Evolutionary conservation across 2,888 invertebrate species (phyloP).

Genomic region (Xestobium rufovillosum): DNA sequence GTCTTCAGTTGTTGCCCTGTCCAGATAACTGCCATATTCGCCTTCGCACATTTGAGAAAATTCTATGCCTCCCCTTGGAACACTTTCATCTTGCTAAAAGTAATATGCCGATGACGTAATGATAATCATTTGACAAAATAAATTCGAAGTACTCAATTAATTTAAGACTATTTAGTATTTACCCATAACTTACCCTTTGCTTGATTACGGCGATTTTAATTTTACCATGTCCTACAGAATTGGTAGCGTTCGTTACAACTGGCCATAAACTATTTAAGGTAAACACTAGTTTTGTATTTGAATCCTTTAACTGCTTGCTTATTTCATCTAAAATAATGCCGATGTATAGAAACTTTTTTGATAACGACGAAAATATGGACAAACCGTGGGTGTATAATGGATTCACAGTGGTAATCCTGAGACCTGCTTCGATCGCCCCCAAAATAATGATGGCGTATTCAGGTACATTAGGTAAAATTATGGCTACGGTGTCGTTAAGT

Average conservation of each 20-base stretch:
- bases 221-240: no score
- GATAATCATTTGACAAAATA: no score
- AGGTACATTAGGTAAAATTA: slow-evolving; percentile 65
- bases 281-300: neutral
- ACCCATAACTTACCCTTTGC: no score
- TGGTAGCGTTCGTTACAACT: no score
- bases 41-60: neutral
- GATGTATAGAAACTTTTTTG: no score
- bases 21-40: neutral
- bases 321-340: slow-evolving; percentile 1
- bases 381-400: slow-evolving; percentile 52
- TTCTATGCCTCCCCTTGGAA: neutral
- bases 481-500: slow-evolving; percentile 55
- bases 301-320: neutral
- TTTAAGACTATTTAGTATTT: no score
- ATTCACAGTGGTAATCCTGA: slow-evolving; percentile 59
- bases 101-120: no score
- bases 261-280: neutral
- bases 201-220: no score
- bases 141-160: no score
- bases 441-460: slow-evolving; percentile 56
- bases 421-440: slow-evolving; percentile 59
- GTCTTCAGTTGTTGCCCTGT: neutral
- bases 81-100: slow-evolving; percentile 1
- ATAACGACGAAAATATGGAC: no score